Evolutionary conservation across 2,113 vertebrate genomes (phyloP), one percentile per base, ranked within the genome.

Genomic region (Eudyptes chrysolophus): DNA sequence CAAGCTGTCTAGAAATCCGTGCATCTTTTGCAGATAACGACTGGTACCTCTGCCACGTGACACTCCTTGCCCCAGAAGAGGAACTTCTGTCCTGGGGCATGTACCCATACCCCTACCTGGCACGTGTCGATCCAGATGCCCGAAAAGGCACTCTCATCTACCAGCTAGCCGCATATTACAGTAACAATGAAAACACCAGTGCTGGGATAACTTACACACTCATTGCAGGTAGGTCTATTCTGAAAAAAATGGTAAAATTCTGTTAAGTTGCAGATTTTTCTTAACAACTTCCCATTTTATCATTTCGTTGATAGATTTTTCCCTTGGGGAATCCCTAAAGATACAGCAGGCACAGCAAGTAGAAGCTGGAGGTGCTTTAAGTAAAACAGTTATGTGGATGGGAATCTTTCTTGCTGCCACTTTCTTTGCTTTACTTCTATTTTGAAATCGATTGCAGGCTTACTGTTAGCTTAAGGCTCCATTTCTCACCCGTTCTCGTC

Each of bases 31-130:
- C 97, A 99, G 99, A 98, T 74, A 98, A 98, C 0, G 98, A 99
- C 78, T 99, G 99, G 99, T 99, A 99, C 97, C 96, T 99, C 80
- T 99, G 98, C 97, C 98, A 98, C 0, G 94, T 99, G 96, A 98
- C 97, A 3, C 98, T 99, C 46, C 97, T 98, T 60, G 96, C 97
- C 79, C 98, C 98, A 72, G 98, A 98, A 38, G 98, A 98, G 92
- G 98, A 98, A 1, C 88, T 98, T 44, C 97, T 99, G 64, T 98
- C 98, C 97, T 99, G 99, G 99, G 93, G 68, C 48, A 99, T 99
- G 99, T 98, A 98, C 81, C 99, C 99, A 0, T 98, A 98, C 44
- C 99, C 99, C 2, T 99, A 98, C 96, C 97, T 99, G 97, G 98
- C 97, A 3, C 97, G 98, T 1, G 98, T 99, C 1, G 96, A 98